Percentiles rank a stretch among this genome's conserved stretches.
phyloP scores from a whole-genome alignment of 2,888 invertebrate species.

The Megamerina dolium region DNA sequence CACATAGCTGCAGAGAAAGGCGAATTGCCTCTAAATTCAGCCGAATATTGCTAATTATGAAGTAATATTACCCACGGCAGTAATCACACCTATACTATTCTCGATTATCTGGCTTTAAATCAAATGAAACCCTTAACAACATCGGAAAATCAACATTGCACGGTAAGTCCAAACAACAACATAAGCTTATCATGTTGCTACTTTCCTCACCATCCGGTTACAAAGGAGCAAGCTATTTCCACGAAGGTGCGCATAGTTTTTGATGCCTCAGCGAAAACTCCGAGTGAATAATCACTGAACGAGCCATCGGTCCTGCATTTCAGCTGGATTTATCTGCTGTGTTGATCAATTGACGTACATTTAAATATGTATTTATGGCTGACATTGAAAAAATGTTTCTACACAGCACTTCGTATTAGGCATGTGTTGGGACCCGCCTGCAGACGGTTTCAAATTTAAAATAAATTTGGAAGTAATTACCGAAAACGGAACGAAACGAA shows the following conservation, averaged over 20 bases:
- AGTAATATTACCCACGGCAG: too few relatives aligned
- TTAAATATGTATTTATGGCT: constrained; percentile 5
- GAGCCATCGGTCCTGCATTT: constrained; percentile 4
- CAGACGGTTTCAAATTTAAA: too few relatives aligned
- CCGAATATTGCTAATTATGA: too few relatives aligned
- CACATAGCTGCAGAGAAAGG: too few relatives aligned
- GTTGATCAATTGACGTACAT: constrained; percentile 5
- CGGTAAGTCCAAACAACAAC: not conserved
- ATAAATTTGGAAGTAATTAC: too few relatives aligned
- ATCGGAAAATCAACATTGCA: constrained; percentile 12
- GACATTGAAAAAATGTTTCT: constrained; percentile 11
- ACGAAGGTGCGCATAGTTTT: constrained; percentile 7
- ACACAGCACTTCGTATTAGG: too few relatives aligned
- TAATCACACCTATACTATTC: too few relatives aligned
- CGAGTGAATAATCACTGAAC: constrained; percentile 7
- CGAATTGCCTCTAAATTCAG: too few relatives aligned
- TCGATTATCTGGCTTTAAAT: constrained; percentile 11
- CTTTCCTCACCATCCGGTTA: constrained; percentile 10
- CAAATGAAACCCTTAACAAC: constrained; percentile 12
- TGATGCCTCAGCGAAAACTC: constrained; percentile 10
- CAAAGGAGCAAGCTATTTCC: not conserved
- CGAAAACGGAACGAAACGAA: too few relatives aligned
- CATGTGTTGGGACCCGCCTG: too few relatives aligned
- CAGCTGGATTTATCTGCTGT: constrained; percentile 6
- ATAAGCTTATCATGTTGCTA: constrained; percentile 5